Conservation (phyloP, 2,113 vertebrate genomes). For the Gymnogyps californianus region DNA sequence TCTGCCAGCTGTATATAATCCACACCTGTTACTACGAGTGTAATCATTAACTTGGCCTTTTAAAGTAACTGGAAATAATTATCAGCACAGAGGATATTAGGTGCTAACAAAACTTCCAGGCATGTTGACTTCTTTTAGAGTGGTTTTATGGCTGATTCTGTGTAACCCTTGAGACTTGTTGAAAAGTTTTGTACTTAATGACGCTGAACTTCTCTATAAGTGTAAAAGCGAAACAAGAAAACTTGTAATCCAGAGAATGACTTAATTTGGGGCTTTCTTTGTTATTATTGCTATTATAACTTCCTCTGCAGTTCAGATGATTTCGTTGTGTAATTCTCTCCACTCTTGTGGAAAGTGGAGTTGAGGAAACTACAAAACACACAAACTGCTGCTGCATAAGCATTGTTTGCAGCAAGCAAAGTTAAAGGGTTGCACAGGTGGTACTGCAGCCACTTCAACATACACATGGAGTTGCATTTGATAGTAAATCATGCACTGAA, state of each 20-base stretch:
- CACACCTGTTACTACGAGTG: not conserved
- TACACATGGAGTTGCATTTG: not conserved
- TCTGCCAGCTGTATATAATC: conserved; percentile 1
- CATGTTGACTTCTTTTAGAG: not conserved
- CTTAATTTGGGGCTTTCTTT: not conserved
- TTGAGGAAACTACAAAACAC: not conserved
- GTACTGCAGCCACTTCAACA: not conserved
- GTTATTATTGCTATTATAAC: not conserved
- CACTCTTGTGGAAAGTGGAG: not conserved
- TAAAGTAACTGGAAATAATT: conserved; percentile 9
- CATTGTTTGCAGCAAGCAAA: not conserved
- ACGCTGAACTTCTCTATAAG: not conserved
- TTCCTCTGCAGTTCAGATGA: not conserved
- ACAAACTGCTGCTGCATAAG: not conserved
- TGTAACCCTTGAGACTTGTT: not conserved
- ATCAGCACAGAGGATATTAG: not conserved
- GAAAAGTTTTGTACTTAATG: not conserved
- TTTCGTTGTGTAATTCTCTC: not conserved
- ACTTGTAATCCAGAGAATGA: not conserved
- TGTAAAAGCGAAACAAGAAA: not conserved
- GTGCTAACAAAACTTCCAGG: not conserved
- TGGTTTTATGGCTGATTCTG: not conserved
- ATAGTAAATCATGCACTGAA: not conserved
- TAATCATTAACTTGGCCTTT: conserved; percentile 56
- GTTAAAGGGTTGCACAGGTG: not conserved